These are phyloP conservation scores for Lycia hirtaria DNA, from an alignment of 2,888 invertebrate species.

Conservation along the genomic window DNA sequence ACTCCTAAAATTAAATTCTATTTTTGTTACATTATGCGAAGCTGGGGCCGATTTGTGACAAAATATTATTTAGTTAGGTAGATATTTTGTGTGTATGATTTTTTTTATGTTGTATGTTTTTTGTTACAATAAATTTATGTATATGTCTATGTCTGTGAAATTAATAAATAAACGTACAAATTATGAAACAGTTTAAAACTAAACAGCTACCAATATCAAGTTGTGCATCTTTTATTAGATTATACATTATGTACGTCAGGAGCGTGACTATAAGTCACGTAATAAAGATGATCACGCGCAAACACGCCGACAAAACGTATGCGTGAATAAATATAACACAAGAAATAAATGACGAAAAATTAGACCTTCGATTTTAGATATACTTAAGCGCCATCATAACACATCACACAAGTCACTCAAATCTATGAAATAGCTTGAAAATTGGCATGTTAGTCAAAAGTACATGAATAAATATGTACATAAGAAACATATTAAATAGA, in stretches of 20 bases:
- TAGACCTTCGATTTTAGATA: neutral
- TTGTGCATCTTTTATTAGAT: constrained; percentile 24
- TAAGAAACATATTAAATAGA: no score
- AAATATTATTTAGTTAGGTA: no score
- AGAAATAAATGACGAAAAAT: constrained; percentile 4
- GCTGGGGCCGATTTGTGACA: no score
- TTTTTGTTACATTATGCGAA: no score
- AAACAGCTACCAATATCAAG: neutral
- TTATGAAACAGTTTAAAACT: neutral
- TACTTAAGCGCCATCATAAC: no score
- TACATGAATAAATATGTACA: no score
- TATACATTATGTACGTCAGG: constrained; percentile 17
- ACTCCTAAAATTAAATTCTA: no score
- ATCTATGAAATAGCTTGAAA: no score
- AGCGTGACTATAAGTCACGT: constrained; percentile 43
- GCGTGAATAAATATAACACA: constrained; percentile 1
- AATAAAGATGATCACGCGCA: constrained; percentile 29
- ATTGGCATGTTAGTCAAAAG: no score
- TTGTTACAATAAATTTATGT: neutral
- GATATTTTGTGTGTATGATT: no score
- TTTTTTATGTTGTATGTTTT: no score
- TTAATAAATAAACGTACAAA: neutral
- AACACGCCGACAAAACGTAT: constrained; percentile 22
- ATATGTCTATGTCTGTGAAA: neutral
- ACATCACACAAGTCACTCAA: no score